Conservation (phyloP, 2,113 vertebrate species). For the Pelecanus crispus region DNA sequence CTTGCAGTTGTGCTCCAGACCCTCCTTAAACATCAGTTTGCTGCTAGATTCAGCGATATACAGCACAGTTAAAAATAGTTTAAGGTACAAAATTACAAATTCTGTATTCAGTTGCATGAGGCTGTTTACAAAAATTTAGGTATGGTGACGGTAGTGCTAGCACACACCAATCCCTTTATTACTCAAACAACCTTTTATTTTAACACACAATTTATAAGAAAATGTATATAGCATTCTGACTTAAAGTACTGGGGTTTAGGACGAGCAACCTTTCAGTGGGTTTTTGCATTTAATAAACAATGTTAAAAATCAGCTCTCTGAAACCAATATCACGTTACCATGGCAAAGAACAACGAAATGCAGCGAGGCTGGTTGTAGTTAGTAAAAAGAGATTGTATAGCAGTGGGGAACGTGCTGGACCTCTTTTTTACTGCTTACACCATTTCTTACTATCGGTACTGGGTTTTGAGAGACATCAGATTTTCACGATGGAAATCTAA, state of each 20-base stretch:
- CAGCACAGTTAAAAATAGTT: background rate
- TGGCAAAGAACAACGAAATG: background rate
- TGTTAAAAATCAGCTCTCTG: background rate
- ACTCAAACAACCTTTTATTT: background rate
- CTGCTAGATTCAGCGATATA: background rate
- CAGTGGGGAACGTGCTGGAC: background rate
- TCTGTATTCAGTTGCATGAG: background rate
- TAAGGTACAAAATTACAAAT: background rate
- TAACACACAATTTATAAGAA: accelerated
- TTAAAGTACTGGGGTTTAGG: background rate
- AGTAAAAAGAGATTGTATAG: background rate
- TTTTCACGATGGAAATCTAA: background rate
- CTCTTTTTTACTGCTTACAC: background rate
- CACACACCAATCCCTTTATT: background rate
- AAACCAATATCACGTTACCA: background rate
- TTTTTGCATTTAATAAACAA: background rate
- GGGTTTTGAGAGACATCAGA: background rate
- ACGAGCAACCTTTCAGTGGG: background rate
- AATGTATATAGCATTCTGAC: background rate
- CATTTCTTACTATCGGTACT: accelerated
- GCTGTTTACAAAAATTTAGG: background rate
- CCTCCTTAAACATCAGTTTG: background rate
- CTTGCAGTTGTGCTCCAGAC: background rate
- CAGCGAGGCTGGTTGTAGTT: background rate
- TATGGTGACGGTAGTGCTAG: background rate